Conservation (phyloP, 2,797 vertebrate species). For the Eidolon dupreanum region DNA sequence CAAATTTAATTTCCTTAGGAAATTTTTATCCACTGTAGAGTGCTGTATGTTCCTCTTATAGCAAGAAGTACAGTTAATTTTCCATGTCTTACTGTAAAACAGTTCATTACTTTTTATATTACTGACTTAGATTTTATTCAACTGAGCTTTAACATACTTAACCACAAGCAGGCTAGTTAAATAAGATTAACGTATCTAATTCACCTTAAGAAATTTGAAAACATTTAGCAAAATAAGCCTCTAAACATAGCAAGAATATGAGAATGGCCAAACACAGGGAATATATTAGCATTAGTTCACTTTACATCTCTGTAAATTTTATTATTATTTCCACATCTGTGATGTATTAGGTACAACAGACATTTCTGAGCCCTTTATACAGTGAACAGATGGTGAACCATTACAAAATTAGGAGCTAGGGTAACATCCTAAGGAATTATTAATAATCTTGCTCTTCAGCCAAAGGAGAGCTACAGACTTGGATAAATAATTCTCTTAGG, state of each 20-base stretch:
- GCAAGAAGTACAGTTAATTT: background rate
- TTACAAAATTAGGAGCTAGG: slow-evolving; percentile 36
- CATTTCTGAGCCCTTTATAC: slow-evolving; percentile 23
- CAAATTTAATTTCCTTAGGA: slow-evolving; percentile 43
- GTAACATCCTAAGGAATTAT: slow-evolving; percentile 29
- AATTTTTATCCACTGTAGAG: background rate
- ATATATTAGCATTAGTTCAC: background rate
- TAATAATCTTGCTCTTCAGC: slow-evolving; percentile 23
- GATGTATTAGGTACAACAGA: background rate
- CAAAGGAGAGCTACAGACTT: background rate
- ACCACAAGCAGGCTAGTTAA: slow-evolving; percentile 38
- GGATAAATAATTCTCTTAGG: background rate
- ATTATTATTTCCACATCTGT: slow-evolving; percentile 42
- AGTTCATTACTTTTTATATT: slow-evolving; percentile 47
- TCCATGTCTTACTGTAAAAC: slow-evolving; percentile 20
- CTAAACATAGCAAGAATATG: background rate
- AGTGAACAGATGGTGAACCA: slow-evolving; percentile 23
- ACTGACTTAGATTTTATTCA: slow-evolving; percentile 50
- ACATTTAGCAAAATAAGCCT: background rate
- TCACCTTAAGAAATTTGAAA: slow-evolving; percentile 35
- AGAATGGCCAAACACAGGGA: background rate
- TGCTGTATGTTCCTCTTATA: background rate
- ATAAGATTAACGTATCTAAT: slow-evolving; percentile 27
- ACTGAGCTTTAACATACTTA: slow-evolving; percentile 40
- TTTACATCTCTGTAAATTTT: background rate